Conservation (phyloP, 2,113 vertebrate species). For the Myiozetetes cayanensis region DNA sequence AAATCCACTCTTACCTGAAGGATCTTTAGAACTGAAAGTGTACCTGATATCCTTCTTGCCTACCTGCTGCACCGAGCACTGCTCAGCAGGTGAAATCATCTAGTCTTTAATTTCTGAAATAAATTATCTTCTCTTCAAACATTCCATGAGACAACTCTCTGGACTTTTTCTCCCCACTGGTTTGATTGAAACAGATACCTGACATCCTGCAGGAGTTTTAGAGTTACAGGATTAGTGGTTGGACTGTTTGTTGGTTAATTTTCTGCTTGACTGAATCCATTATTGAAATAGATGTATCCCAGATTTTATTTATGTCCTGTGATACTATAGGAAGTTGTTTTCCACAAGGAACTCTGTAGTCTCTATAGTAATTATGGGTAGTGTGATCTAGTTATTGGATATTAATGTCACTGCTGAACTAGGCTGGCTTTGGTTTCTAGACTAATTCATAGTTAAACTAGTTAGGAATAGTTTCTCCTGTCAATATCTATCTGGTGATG, state of each 20-base stretch:
- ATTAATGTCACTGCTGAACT: background rate
- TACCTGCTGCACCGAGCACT: background rate
- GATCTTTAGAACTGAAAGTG: background rate
- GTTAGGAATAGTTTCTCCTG: background rate
- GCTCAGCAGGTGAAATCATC: background rate
- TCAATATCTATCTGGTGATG: background rate
- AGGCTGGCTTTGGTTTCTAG: background rate
- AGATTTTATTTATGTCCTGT: background rate
- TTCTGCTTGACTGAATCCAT: conserved; percentile 22
- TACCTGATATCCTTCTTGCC: background rate
- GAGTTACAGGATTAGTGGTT: background rate
- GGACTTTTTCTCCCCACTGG: background rate
- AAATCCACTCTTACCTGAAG: background rate
- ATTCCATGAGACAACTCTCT: background rate
- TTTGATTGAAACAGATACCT: conserved; percentile 22
- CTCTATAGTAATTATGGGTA: background rate
- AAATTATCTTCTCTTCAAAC: background rate
- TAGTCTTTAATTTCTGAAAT: background rate
- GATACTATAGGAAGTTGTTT: background rate
- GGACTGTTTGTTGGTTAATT: background rate
- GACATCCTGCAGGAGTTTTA: background rate
- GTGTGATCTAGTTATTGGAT: background rate
- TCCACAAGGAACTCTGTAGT: background rate
- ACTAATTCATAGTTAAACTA: background rate
- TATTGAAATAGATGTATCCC: background rate